These are phyloP conservation scores for Rhaphigaster nebulosa DNA, from an alignment of 2,888 invertebrate species.

Conservation along the genomic window DNA sequence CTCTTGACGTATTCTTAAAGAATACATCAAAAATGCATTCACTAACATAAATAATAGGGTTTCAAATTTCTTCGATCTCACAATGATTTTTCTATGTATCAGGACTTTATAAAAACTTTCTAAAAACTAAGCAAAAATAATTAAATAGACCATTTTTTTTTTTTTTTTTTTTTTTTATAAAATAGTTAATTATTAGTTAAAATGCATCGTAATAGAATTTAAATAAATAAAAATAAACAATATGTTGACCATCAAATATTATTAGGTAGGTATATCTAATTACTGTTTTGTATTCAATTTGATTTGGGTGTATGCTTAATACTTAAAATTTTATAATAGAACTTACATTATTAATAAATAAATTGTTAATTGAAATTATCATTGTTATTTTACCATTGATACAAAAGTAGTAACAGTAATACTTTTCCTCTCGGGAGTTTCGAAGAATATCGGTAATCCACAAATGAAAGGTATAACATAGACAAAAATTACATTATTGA, in stretches of 20 bases:
- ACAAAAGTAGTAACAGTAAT: background rate
- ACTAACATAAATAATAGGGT: background rate
- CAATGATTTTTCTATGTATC: background rate
- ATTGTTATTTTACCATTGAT: background rate
- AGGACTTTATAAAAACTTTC: background rate
- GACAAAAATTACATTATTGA: background rate
- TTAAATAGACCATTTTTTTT: background rate
- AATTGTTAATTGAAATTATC: background rate
- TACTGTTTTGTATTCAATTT: too few species aligned
- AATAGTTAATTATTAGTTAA: too few species aligned
- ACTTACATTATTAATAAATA: background rate
- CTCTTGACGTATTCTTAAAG: background rate
- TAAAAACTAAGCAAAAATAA: background rate
- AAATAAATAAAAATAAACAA: too few species aligned
- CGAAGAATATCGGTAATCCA: background rate
- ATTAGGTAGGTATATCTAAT: too few species aligned
- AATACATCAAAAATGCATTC: slow-evolving; percentile 8
- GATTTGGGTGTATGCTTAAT: too few species aligned
- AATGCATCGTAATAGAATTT: too few species aligned
- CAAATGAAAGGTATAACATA: background rate
- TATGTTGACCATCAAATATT: too few species aligned
- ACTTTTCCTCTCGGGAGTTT: background rate
- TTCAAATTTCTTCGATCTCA: background rate
- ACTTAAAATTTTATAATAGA: too few species aligned
- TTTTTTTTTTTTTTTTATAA: too few species aligned